Evolutionary conservation across 2,888 invertebrate genomes (phyloP).

Genomic region (Mylabris sibirica): DNA sequence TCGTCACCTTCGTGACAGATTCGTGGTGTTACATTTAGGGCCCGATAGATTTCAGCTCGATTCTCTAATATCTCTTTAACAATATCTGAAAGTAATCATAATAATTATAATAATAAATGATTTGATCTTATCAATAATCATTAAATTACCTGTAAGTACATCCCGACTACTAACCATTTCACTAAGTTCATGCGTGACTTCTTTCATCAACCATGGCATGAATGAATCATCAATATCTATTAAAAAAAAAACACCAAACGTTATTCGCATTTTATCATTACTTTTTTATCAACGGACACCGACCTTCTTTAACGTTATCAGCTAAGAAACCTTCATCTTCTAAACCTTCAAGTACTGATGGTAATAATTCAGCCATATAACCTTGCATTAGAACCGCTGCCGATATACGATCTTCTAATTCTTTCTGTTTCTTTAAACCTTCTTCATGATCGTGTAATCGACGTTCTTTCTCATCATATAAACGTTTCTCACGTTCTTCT

Average conservation of each 20-base stretch:
- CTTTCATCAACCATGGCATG: conserved; percentile 86
- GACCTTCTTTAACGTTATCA: conserved; percentile 69
- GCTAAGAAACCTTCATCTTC: conserved; percentile 76
- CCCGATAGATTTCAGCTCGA: conserved; percentile 70
- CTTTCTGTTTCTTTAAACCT: conserved; percentile 69
- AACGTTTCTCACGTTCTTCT: conserved; percentile 78
- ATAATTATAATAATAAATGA: not conserved
- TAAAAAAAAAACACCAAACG: conserved; percentile 37
- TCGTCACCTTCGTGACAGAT: conserved; percentile 50
- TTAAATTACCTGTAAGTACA: conserved; percentile 72
- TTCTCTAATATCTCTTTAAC: conserved; percentile 81
- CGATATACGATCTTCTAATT: conserved; percentile 79
- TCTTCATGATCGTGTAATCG: conserved; percentile 75
- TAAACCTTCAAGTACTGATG: conserved; percentile 82
- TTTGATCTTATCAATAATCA: not conserved
- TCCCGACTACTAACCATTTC: conserved; percentile 82
- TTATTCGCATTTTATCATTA: not conserved
- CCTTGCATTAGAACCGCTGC: conserved; percentile 85
- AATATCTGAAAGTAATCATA: conserved; percentile 65
- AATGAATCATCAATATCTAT: conserved; percentile 80
- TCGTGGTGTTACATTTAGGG: conserved; percentile 54
- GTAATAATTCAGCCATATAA: conserved; percentile 86
- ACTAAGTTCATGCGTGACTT: conserved; percentile 82
- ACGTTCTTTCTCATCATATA: conserved; percentile 75
- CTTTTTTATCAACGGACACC: conserved; percentile 52